Evolutionary conservation across 2,888 invertebrate genomes (phyloP).

Genomic region (Eretmocerus hayati): DNA sequence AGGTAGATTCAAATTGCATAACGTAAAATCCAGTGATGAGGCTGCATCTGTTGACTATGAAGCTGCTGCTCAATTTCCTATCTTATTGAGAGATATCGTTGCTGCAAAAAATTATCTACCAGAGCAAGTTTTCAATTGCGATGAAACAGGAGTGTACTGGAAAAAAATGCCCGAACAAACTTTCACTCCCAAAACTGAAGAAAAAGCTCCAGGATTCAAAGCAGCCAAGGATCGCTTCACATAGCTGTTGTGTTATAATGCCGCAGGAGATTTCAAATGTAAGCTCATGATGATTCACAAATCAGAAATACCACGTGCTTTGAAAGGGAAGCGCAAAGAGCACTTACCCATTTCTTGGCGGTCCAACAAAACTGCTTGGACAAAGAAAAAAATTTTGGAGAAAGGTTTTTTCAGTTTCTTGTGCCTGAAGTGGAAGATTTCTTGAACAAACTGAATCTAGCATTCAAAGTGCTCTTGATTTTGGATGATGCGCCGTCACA

Average conservation of each 20-base stretch:
- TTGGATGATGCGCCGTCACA: conserved; percentile 27
- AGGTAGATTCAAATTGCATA: too few relatives aligned
- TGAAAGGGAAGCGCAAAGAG: conserved; percentile 27
- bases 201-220: conserved; percentile 30
- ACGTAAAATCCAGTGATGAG: too few relatives aligned
- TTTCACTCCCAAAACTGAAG: conserved; percentile 33
- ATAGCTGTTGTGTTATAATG: conserved; percentile 31
- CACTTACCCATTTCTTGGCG: conserved; percentile 30
- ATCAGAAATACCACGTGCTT: conserved; percentile 28
- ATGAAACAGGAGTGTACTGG: too few relatives aligned
- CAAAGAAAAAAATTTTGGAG: conserved; percentile 21
- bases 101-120: too few relatives aligned
- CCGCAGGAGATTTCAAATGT: conserved; percentile 30
- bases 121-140: too few relatives aligned
- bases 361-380: conserved; percentile 29
- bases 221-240: conserved; percentile 32
- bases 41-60: too few relatives aligned
- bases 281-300: conserved; percentile 32
- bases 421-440: conserved; percentile 25
- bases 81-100: too few relatives aligned
- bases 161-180: conserved; percentile 29
- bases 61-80: too few relatives aligned
- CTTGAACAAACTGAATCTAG: conserved; percentile 15
- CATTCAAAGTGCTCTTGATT: conserved; percentile 26
- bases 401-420: conserved; percentile 21